Evolutionary conservation across 2,113 vertebrate species (phyloP).

Genomic region (Pedionomus torquatus): DNA sequence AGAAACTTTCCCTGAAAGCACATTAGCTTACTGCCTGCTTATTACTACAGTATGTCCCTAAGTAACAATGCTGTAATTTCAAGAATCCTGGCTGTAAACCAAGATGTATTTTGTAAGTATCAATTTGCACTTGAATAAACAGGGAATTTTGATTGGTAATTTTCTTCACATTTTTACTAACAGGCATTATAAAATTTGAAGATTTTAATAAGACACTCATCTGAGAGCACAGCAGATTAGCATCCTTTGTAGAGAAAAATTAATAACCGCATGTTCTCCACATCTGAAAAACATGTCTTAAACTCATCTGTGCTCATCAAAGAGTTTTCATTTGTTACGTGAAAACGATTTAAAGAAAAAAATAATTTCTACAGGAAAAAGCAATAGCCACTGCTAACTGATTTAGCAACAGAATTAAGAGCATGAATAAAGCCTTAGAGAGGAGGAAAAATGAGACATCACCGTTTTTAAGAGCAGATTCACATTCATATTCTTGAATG

Average conservation of each 20-base stretch:
- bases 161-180: constrained; percentile 66
- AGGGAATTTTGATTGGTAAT: constrained; percentile 48
- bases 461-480: constrained; percentile 5
- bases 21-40: background rate
- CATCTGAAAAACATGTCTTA: constrained; percentile 28
- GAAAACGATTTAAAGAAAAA: constrained; percentile 60
- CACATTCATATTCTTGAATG: constrained; percentile 21
- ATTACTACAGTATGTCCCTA: background rate
- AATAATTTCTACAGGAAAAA: background rate
- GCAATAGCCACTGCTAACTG: constrained; percentile 11
- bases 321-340: constrained; percentile 48
- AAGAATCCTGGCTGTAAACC: constrained; percentile 41
- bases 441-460: constrained; percentile 49
- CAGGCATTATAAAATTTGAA: constrained; percentile 35
- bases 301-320: constrained; percentile 48
- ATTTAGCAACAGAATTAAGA: constrained; percentile 53
- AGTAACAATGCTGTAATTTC: constrained; percentile 7
- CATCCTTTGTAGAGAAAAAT: constrained; percentile 44
- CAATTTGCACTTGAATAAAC: constrained; percentile 57
- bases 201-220: constrained; percentile 58
- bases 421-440: constrained; percentile 28
- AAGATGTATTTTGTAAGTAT: constrained; percentile 50
- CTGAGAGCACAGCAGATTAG: constrained; percentile 45
- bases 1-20: background rate
- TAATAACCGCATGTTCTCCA: constrained; percentile 32